A percentile compares a stretch with the other conserved stretches of the same genome.
Evolutionary conservation across 1,140 invertebrate genomes (phyloP).

Genomic region (Chymomyza costata): DNA sequence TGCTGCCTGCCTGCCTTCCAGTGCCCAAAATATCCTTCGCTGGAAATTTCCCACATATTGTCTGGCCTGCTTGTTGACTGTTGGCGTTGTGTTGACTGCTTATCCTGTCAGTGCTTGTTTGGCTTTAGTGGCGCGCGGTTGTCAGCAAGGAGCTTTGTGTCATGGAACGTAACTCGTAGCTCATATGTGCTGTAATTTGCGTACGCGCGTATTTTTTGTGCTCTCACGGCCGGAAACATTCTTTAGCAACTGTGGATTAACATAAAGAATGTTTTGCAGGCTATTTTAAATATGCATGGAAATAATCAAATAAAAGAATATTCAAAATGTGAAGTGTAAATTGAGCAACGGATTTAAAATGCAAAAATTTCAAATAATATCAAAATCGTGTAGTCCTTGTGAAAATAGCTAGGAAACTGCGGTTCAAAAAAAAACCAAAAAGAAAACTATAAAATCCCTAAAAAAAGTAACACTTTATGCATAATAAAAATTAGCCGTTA

Average conservation of each 20-base stretch:
- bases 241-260: constrained; percentile 63
- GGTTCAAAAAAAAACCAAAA: no score
- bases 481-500: constrained; percentile 48
- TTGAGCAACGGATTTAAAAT: constrained; percentile 42
- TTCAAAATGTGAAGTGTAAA: constrained; percentile 18
- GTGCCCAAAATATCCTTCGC: constrained; percentile 46
- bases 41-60: constrained; percentile 34
- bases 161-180: constrained; percentile 35
- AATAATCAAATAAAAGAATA: constrained; percentile 12
- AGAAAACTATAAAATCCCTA: no score
- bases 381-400: no score
- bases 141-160: constrained; percentile 6
- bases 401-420: no score
- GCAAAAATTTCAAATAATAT: constrained; percentile 41
- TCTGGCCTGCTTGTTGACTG: background rate
- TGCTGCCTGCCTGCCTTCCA: constrained; percentile 33
- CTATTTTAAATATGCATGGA: background rate
- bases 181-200: constrained; percentile 9
- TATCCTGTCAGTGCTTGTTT: constrained; percentile 49
- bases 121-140: constrained; percentile 54
- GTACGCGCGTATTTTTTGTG: background rate
- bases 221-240: constrained; percentile 32
- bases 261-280: constrained; percentile 40
- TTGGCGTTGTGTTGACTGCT: constrained; percentile 8
- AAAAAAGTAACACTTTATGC: constrained; percentile 45